phyloP scores from a whole-genome alignment of 2,797 vertebrate genomes.

The Menidia menidia region DNA sequence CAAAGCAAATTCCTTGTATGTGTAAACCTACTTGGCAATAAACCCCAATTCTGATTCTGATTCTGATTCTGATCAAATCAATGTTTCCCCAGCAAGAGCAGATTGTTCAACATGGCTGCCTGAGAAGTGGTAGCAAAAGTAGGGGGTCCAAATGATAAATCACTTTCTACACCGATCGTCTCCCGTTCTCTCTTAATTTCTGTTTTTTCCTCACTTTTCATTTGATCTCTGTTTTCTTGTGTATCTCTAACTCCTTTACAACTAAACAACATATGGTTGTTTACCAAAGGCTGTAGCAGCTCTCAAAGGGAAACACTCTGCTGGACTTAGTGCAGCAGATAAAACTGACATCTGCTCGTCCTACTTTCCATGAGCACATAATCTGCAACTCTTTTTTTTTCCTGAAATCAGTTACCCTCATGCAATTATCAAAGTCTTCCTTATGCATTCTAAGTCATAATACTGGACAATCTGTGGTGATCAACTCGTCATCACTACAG shows the following conservation, averaged over 20 bases:
- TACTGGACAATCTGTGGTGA: conserved; percentile 29
- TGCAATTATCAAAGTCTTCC: conserved; percentile 33
- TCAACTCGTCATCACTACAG: conserved; percentile 9
- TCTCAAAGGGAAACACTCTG: conserved; percentile 71
- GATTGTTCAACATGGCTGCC: conserved; percentile 49
- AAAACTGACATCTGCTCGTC: conserved; percentile 82
- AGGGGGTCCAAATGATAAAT: conserved; percentile 30
- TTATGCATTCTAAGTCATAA: conserved; percentile 32
- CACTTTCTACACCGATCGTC: conserved; percentile 25
- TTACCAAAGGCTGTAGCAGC: conserved; percentile 41
- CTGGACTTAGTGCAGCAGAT: conserved; percentile 80
- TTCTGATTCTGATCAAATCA: no score
- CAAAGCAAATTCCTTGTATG: conserved; percentile 4
- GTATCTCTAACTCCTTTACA: conserved; percentile 14
- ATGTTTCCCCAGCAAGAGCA: conserved; percentile 33
- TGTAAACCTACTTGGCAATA: no score
- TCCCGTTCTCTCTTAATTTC: conserved; percentile 25
- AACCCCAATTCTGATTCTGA: no score
- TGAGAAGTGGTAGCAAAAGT: conserved; percentile 41
- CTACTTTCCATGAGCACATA: conserved; percentile 73
- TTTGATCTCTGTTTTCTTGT: conserved; percentile 8
- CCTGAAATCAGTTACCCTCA: conserved; percentile 15
- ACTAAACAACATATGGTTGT: conserved; percentile 68
- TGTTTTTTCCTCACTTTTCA: conserved; percentile 20
- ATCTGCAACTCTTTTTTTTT: conserved; percentile 64